These are phyloP conservation scores for Lepidotrigona ventralis DNA, from an alignment of 1,140 invertebrate genomes.

Conservation along the genomic window DNA sequence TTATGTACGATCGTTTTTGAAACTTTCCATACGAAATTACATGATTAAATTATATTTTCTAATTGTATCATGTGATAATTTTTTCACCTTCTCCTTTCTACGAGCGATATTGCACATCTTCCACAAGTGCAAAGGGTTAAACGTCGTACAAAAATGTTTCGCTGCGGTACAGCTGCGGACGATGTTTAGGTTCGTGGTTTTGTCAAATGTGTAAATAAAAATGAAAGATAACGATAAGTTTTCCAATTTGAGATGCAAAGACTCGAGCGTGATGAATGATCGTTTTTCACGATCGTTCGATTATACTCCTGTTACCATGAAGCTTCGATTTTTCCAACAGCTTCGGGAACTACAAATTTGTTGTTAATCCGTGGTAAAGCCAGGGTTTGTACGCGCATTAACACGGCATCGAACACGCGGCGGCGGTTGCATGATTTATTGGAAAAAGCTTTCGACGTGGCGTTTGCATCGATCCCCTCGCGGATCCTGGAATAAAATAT, in stretches of 20 bases:
- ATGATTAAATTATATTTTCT: no score
- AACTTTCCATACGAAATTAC: no score
- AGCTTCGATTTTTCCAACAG: not conserved
- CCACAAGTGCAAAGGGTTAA: no score
- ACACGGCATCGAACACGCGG: conserved; percentile 23
- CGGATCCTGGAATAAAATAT: conserved; percentile 5
- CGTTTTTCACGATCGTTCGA: not conserved
- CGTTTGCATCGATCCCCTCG: not conserved
- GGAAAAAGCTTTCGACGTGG: conserved; percentile 44
- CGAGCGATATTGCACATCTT: no score
- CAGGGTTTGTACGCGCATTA: conserved; percentile 30
- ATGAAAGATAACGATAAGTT: no score
- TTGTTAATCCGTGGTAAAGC: not conserved
- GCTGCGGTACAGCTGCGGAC: not conserved
- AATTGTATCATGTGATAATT: no score
- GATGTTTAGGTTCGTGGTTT: not conserved
- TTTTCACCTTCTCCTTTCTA: no score
- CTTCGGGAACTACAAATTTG: not conserved
- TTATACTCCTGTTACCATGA: not conserved
- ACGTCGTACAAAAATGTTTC: not conserved
- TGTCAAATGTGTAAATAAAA: no score
- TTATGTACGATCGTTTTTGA: no score
- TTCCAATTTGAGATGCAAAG: no score
- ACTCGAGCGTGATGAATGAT: not conserved
- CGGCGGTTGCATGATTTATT: conserved; percentile 42